These are phyloP conservation scores for Drosophila bipectinata DNA, from an alignment of 1,140 invertebrate genomes.

Conservation along the genomic window DNA sequence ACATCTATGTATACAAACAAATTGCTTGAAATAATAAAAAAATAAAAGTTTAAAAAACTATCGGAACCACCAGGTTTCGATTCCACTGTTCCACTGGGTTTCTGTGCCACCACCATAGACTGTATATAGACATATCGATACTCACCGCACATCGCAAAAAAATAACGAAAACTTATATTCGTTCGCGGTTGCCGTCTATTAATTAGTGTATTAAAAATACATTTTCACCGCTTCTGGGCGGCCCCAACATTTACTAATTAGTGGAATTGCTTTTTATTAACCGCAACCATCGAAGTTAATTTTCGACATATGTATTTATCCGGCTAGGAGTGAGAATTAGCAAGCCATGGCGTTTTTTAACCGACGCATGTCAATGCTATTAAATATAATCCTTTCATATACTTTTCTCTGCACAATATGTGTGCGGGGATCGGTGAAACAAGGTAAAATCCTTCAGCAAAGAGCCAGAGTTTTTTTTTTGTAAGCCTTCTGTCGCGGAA, in stretches of 20 bases:
- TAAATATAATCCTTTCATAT: constrained; percentile 33
- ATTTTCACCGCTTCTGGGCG: constrained; percentile 9
- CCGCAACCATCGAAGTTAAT: constrained; percentile 30
- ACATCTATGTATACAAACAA: background rate
- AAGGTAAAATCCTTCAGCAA: constrained; percentile 15
- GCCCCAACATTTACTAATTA: background rate
- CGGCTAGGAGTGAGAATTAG: constrained; percentile 47
- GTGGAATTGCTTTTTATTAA: constrained; percentile 17
- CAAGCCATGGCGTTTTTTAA: constrained; percentile 43
- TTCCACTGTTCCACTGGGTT: background rate
- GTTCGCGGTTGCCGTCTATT: constrained; percentile 30
- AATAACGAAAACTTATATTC: constrained; percentile 42
- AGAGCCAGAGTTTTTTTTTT: background rate
- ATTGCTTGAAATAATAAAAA: background rate
- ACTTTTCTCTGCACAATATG: constrained; percentile 38
- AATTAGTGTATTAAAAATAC: constrained; percentile 21
- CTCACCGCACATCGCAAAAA: constrained; percentile 18
- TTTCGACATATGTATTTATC: constrained; percentile 48
- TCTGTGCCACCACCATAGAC: background rate
- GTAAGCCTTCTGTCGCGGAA: background rate
- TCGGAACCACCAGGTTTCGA: background rate
- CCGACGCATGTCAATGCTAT: constrained; percentile 48
- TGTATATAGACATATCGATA: constrained; percentile 14
- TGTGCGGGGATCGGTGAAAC: constrained; percentile 34
- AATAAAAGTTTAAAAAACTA: background rate